A percentile compares a stretch with the other conserved stretches of the same genome.
Evolutionary conservation across 1,140 invertebrate species (phyloP).

Genomic region (Drosophila ogumai): DNA sequence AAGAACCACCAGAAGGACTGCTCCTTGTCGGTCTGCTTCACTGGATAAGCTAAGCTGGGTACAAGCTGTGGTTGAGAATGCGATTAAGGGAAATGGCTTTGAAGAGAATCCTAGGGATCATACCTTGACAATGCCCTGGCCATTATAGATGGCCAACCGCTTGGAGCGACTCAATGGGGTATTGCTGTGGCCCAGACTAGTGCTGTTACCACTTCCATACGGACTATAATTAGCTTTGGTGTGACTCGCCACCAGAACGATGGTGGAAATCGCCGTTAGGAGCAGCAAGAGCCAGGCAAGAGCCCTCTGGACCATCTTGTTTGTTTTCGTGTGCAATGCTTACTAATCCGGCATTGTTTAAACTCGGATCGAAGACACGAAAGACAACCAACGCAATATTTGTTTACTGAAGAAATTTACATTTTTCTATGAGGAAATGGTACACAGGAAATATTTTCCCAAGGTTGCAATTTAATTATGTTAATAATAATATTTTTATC

Average conservation of each 20-base stretch:
- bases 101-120: neutral
- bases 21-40: conserved; percentile 57
- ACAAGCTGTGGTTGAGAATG: neutral
- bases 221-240: conserved; percentile 10
- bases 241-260: conserved; percentile 13
- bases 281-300: conserved; percentile 25
- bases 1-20: conserved; percentile 72
- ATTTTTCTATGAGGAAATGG: neutral
- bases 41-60: conserved; percentile 60
- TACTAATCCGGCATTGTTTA: conserved; percentile 41
- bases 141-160: conserved; percentile 70
- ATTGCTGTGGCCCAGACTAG: neutral
- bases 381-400: conserved; percentile 31
- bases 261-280: conserved; percentile 20
- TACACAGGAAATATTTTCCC: conserved; percentile 4
- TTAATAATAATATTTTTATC: neutral
- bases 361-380: conserved; percentile 5
- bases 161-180: conserved; percentile 49
- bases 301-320: conserved; percentile 49
- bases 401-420: conserved; percentile 66
- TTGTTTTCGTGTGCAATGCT: conserved; percentile 37
- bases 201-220: conserved; percentile 9
- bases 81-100: neutral
- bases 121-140: conserved; percentile 71
- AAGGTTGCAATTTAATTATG: neutral